Base-by-base conservation (phyloP, 2,797 vertebrate genomes). In the Trachops cirrhosus region DNA sequence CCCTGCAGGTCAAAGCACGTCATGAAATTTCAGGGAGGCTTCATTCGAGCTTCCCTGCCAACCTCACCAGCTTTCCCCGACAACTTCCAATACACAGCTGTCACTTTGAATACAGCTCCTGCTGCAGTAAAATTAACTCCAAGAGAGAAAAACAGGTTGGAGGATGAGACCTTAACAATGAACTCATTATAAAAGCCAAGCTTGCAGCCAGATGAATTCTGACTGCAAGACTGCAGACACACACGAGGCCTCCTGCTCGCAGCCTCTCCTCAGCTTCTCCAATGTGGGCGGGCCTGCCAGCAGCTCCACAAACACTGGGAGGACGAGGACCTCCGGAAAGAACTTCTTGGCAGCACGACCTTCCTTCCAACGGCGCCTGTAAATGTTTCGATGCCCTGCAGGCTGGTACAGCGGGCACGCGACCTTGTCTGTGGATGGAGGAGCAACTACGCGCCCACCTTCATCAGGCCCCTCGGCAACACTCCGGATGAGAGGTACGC, bases 121-220 rank as follows among this genome's bases (percentile, higher is more conserved):
- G 68, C 50, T 59, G 34, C 85, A 68, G 54, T 21, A 87, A 89
- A 90, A 91, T 93, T 73, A 74, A 86, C 64, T 82, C 84, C 73
- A 62, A 92, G 92, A 96, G 32, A 88, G 46, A 87, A 95, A 87
- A 95, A 85, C 29, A 94, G 44, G 86, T 46, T 93, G 44, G 73
- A 94, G 84, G 94, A 94, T 16, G 18, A 46, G 8, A 78, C 44
- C 14, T 92, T 77, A 84, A 83, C 90, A 67, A 92, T 22, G 78
- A 89, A 75, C 59, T 93, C 48, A 83, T 6, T 91, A 77, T 83
- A 75, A 95, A 96, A 84, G 37, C 50, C 39, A 64, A 64, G 68
- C 54, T 75, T 83, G 46, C 67, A 44, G 3, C 79, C 10, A 0
- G 68, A 46, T 26, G 52, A 85, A 84, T 79, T 71, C 86, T 15